Conservation (phyloP, 2,797 vertebrate genomes). For the Sebastes melanostomus region DNA sequence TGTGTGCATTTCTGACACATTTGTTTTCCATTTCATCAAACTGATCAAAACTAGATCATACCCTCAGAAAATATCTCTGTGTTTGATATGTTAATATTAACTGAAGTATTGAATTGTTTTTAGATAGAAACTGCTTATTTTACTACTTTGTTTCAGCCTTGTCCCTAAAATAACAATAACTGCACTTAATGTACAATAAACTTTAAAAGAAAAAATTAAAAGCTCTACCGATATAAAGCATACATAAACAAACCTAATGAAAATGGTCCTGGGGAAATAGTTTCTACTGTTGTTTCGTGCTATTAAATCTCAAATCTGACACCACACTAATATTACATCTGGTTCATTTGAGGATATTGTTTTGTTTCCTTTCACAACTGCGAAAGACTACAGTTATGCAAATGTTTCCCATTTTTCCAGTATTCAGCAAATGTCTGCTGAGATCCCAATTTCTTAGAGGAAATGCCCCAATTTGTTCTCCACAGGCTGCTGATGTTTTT, state of each 20-base stretch:
- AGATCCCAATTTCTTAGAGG: constrained; percentile 6
- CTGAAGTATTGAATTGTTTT: background rate
- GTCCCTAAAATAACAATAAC: background rate
- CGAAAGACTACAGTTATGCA: constrained; percentile 13
- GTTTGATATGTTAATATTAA: background rate
- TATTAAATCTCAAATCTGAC: background rate
- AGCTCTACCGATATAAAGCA: background rate
- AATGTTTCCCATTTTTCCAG: constrained; percentile 5
- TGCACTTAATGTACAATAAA: background rate
- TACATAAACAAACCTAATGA: background rate
- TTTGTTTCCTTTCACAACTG: constrained; percentile 5
- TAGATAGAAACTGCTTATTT: background rate
- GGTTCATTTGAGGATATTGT: constrained; percentile 16
- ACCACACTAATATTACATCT: background rate
- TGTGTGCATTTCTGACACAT: background rate
- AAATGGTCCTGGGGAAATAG: background rate
- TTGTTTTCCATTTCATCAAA: background rate
- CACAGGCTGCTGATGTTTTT: constrained; percentile 9
- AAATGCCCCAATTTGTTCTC: constrained; percentile 3
- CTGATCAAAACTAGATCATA: too few relatives aligned
- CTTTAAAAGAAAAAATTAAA: background rate
- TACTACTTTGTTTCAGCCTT: background rate
- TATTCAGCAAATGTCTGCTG: constrained; percentile 3
- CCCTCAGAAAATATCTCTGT: background rate
- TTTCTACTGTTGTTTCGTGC: background rate